Evolutionary conservation across 2,113 vertebrate species (phyloP).

Genomic region (Tachycineta bicolor): DNA sequence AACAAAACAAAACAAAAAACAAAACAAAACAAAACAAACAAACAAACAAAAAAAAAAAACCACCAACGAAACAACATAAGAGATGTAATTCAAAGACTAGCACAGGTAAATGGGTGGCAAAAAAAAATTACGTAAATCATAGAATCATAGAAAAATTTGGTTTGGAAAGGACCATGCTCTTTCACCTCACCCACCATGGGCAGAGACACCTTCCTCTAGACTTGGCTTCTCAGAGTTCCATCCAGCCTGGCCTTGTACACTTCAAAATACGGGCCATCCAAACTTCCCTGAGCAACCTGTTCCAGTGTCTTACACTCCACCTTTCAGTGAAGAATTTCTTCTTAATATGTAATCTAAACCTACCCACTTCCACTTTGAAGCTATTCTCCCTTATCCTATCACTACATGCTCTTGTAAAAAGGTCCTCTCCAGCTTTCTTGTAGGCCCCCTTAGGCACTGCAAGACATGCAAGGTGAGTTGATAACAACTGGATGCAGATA

Average conservation of each 20-base stretch:
- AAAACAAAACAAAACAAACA: no score
- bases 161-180: not conserved
- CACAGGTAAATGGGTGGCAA: not conserved
- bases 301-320: not conserved
- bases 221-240: not conserved
- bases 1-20: no score
- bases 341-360: not conserved
- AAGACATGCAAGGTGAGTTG: not conserved
- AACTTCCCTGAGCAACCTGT: not conserved
- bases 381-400: not conserved
- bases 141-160: not conserved
- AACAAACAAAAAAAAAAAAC: no score
- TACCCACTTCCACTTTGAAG: not conserved
- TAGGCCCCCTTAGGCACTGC: no score
- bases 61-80: no score
- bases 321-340: not conserved
- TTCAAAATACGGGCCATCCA: not conserved
- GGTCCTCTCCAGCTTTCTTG: not conserved
- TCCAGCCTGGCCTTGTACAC: not conserved
- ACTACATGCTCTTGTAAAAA: not conserved
- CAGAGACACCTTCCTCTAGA: not conserved
- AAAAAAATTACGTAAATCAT: not conserved
- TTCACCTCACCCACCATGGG: rapidly evolving
- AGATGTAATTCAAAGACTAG: not conserved
- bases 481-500: not conserved